Evolutionary conservation across 2,888 invertebrate species (phyloP).

Genomic region (Tipula lateralis): DNA sequence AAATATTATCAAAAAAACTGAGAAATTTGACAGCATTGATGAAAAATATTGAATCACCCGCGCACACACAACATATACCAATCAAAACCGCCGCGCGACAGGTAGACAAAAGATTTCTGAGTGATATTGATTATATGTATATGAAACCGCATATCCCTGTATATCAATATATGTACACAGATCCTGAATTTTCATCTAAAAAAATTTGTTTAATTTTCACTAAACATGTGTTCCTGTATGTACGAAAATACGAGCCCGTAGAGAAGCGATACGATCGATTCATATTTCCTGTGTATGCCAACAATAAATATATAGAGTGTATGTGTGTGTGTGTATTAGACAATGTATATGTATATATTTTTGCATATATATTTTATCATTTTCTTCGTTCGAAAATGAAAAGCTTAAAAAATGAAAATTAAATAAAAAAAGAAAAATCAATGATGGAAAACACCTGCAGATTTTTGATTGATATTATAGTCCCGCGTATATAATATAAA

Average conservation of each 20-base stretch:
- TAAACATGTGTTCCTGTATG: background rate
- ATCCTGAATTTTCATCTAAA: background rate
- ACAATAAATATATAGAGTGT: background rate
- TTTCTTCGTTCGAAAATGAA: background rate
- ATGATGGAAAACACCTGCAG: constrained; percentile 19
- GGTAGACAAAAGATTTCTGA: constrained; percentile 5
- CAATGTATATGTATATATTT: background rate
- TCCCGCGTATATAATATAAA: background rate
- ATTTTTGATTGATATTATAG: constrained; percentile 1
- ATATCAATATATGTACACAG: background rate
- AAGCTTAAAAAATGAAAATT: background rate
- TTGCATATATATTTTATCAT: background rate
- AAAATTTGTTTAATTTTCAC: background rate
- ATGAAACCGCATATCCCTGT: background rate
- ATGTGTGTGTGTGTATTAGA: background rate
- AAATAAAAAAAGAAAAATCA: background rate
- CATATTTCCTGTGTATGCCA: background rate
- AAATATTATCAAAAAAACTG: background rate
- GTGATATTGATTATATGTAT: background rate
- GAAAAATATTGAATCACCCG: background rate
- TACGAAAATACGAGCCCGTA: background rate
- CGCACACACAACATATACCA: background rate
- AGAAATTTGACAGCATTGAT: background rate
- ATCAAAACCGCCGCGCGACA: background rate
- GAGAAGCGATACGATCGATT: background rate